Evolutionary conservation across 2,797 vertebrate species (phyloP).

Genomic region (Epinephelus malabaricus): DNA sequence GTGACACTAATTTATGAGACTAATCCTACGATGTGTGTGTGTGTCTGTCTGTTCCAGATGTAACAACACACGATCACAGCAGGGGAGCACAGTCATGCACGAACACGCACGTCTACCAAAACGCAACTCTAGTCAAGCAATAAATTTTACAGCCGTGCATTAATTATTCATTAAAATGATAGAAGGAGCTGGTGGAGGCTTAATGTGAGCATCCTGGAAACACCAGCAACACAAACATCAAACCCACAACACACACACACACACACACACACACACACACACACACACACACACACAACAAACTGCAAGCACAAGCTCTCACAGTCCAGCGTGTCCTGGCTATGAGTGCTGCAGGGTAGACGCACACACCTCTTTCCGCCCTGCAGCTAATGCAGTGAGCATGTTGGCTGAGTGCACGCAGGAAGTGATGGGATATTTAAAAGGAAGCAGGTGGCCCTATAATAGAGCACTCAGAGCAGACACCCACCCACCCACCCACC

Average conservation of each 20-base stretch:
- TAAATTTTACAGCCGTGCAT: slow-evolving; percentile 41
- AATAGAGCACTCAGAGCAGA: slow-evolving; percentile 61
- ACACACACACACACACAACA: slow-evolving; percentile 3
- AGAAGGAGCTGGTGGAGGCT: slow-evolving; percentile 32
- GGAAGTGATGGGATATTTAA: slow-evolving; percentile 80
- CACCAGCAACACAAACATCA: slow-evolving; percentile 29
- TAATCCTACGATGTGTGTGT: slow-evolving; percentile 21
- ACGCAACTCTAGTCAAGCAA: slow-evolving; percentile 19
- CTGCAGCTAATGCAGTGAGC: slow-evolving; percentile 57
- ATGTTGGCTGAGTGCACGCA: slow-evolving; percentile 65
- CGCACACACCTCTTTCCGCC: slow-evolving; percentile 14
- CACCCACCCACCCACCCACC: slow-evolving; percentile 14
- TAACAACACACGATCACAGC: slow-evolving; percentile 14
- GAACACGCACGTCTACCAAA: not conserved
- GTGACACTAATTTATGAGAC: slow-evolving; percentile 66
- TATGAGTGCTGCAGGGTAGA: slow-evolving; percentile 33
- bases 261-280: slow-evolving; percentile 7
- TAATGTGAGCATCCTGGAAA: slow-evolving; percentile 65
- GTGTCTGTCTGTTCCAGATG: not conserved
- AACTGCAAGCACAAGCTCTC: not conserved
- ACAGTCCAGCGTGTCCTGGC: not conserved
- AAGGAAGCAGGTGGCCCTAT: slow-evolving; percentile 67
- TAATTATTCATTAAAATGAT: slow-evolving; percentile 70
- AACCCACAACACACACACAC: slow-evolving; percentile 23
- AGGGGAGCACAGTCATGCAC: not conserved